These are phyloP conservation scores for Nymphalis polychloros DNA, from an alignment of 2,888 invertebrate genomes.

Conservation along the genomic window DNA sequence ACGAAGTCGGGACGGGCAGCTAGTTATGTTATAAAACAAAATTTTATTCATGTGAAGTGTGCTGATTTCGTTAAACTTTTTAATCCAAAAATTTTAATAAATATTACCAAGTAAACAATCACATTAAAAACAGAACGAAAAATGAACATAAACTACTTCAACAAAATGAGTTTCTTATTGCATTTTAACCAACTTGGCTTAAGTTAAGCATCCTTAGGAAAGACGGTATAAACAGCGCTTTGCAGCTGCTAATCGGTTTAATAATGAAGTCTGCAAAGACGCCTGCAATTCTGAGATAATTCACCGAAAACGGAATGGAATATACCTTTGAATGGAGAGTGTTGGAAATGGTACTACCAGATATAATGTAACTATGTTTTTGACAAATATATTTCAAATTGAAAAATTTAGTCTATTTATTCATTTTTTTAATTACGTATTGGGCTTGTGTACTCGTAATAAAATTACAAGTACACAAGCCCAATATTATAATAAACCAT, in stretches of 20 bases:
- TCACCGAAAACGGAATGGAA: slow-evolving; percentile 29
- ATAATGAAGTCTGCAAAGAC: slow-evolving; percentile 44
- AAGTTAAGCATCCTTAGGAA: slow-evolving; percentile 29
- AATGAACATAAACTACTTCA: slow-evolving; percentile 11
- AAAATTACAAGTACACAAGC: too few species aligned
- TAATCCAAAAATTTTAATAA: too few species aligned
- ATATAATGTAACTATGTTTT: background rate
- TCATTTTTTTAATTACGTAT: too few species aligned
- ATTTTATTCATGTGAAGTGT: background rate
- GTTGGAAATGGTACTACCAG: slow-evolving; percentile 2
- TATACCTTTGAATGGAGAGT: slow-evolving; percentile 7
- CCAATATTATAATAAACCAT: too few species aligned
- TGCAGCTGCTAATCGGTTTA: slow-evolving; percentile 46
- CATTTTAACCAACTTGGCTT: slow-evolving; percentile 25
- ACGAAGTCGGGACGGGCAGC: too few species aligned
- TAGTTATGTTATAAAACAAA: too few species aligned
- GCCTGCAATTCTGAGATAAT: slow-evolving; percentile 46
- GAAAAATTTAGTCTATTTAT: too few species aligned
- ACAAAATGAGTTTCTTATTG: slow-evolving; percentile 16
- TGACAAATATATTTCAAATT: too few species aligned
- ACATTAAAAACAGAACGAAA: background rate
- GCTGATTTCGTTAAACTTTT: background rate
- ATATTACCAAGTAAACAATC: background rate
- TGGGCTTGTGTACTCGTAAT: too few species aligned
- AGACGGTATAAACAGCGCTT: slow-evolving; percentile 35